Base-by-base conservation (phyloP, 1,140 invertebrate species). In the Drosophila leontia region DNA sequence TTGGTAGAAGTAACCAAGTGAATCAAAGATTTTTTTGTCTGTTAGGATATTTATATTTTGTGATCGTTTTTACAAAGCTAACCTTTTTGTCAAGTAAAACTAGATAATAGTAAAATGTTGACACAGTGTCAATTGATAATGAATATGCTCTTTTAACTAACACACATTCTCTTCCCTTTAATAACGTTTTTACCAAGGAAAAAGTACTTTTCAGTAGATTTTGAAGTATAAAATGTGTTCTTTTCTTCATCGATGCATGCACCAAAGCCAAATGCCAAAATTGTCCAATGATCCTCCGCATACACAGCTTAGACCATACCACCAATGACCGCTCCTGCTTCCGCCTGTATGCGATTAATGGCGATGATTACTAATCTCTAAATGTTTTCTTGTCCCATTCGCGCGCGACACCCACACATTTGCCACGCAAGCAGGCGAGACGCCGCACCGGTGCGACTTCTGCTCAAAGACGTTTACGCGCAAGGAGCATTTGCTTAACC, bases 401-500 rank as follows among this genome's bases (percentile, higher is more conserved):
- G 62, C 17, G 62, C 56, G 62, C 62, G 62, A 64, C 62, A 64
- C 37, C 50, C 63, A 69, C 62, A 82, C 55, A 48, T 83, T 80
- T 86, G 77, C 71, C 67, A 87, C 71, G 83, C 84, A 87, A 87
- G 83, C 83, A 92, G 97, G 97, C 68, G 97, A 98, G 93, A 97
- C 97, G 50, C 96, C 96, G n/a, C 96, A 97, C 93, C 95, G 96
- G 48, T 97, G 96, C 91, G 96, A 96, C 93, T 97, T 96, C 92
- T 97, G 96, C 92, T 96, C 96, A 41, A 97, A 97, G 93, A 96
- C 96, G 23, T 97, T 97, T 93, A 97, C 96, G 8, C 94, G 96
- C 76, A 97, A 97, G 93, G 96, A 97, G 91, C 96, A 97, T 92
- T 94, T 97, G 74, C 92, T 97, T 81, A 97, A 97, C 92, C 96